phyloP scores from a whole-genome alignment of 2,888 invertebrate genomes.

The Hoplodrina blanda region DNA sequence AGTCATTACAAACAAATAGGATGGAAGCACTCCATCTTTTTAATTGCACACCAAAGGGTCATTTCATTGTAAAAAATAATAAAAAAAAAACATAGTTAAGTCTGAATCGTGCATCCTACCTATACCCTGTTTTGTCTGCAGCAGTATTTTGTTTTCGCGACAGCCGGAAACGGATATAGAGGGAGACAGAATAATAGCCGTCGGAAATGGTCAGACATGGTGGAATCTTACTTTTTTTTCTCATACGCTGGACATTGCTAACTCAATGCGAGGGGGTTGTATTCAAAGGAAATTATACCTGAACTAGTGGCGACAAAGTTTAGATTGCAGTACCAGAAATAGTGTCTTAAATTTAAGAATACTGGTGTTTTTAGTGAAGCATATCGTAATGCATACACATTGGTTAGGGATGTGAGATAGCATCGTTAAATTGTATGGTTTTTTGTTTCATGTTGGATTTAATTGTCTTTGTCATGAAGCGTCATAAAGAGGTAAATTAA shows the following conservation, averaged over 20 bases:
- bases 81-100: constrained; percentile 51
- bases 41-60: constrained; percentile 45
- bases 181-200: constrained; percentile 91
- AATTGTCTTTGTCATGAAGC: constrained; percentile 21
- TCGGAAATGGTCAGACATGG: constrained; percentile 91
- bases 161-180: constrained; percentile 90
- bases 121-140: constrained; percentile 76
- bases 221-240: constrained; percentile 87
- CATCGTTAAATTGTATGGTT: constrained; percentile 56
- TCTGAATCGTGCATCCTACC: constrained; percentile 60
- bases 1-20: constrained; percentile 8
- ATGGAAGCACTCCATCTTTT: constrained; percentile 37
- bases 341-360: constrained; percentile 61
- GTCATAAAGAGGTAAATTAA: constrained; percentile 17
- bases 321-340: constrained; percentile 50
- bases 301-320: constrained; percentile 50
- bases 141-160: constrained; percentile 89
- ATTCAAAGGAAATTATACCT: constrained; percentile 62
- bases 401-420: constrained; percentile 70
- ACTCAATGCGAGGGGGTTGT: constrained; percentile 76
- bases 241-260: constrained; percentile 84
- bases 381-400: constrained; percentile 72
- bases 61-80: constrained; percentile 29
- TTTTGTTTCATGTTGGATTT: constrained; percentile 42
- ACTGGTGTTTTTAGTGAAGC: constrained; percentile 70